Evolutionary conservation across 2,888 invertebrate genomes (phyloP).

Genomic region (Caenorhabditis afra): DNA sequence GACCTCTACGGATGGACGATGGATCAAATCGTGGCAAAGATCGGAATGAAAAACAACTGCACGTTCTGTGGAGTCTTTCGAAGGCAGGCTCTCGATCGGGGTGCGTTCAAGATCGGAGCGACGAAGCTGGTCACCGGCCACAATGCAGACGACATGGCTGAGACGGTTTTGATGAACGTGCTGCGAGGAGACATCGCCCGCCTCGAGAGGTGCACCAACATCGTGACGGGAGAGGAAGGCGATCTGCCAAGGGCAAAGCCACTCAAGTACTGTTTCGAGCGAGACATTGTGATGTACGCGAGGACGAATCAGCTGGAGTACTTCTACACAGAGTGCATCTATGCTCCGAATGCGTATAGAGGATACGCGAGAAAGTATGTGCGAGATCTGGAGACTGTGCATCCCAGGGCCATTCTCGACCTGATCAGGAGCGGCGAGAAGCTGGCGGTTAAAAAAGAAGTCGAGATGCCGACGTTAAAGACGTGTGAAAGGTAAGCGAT

Average conservation of each 20-base stretch:
- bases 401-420: constrained; percentile 85
- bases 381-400: constrained; percentile 94
- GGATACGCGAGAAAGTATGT: constrained; percentile 87
- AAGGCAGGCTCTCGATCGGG: constrained; percentile 93
- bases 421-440: constrained; percentile 84
- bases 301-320: constrained; percentile 95
- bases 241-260: constrained; percentile 77
- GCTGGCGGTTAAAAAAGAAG: constrained; percentile 88
- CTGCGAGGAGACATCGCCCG: constrained; percentile 93
- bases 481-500: constrained; percentile 60
- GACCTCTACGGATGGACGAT: constrained; percentile 96
- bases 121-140: constrained; percentile 93
- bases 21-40: constrained; percentile 92
- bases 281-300: constrained; percentile 94
- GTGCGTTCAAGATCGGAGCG: constrained; percentile 90
- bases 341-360: constrained; percentile 93
- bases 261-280: constrained; percentile 91
- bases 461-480: constrained; percentile 86
- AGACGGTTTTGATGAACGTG: constrained; percentile 87
- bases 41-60: constrained; percentile 93
- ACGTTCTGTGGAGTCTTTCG: constrained; percentile 86
- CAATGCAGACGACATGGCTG: constrained; percentile 90
- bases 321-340: constrained; percentile 98
- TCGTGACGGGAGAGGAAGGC: constrained; percentile 75
- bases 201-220: constrained; percentile 68